Evolutionary conservation across 2,888 invertebrate species (phyloP), one percentile per base, ranked within the genome.

Genomic region (Agonopterix heracliana): DNA sequence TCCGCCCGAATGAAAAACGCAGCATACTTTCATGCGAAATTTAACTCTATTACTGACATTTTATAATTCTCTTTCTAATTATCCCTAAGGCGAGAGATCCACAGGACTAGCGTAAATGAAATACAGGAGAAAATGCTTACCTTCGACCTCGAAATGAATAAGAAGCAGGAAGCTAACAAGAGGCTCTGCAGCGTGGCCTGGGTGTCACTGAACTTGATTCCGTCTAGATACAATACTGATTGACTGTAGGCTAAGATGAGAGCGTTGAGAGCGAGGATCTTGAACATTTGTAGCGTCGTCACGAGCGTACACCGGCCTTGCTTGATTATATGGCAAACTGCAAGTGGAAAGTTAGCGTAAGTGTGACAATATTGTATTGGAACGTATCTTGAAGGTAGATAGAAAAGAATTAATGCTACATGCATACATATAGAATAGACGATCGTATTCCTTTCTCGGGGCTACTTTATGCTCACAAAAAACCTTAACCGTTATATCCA

Each of bases 261-360:
- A 0, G 99, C 99, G 79, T 99, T 99, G 48, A 99, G 85, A 0
- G 99, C 99, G 50, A 99, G 89, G 64, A 99, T 99, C 90, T 99
- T 99, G 89, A 99, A 99, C 99, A 99, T 99, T 84, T 99, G 99
- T 53, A 99, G 90, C 0, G 99, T 99, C 0, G 99, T 99, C 13
- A 99, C 99, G 52, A 99, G 89, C 0, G 99, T 99, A 78, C 99
- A 99, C 14, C 99, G 93, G 1, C 99, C 99, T 90, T 99, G 99
- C 78, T 99, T 99, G 70, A 99, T 98, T 55, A 99, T 96, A 87
- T 99, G 98, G 74, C 98, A 99, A 70, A 99, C 98, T 98, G 89
- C 48, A 54, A 51, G 34, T 1, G 53, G 48, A 14, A 13, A 26
- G 26, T 5, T 26, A 5, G 26, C 3, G 5, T 14, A 14, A 14